Conservation (phyloP, 64 coral and sea anemone genomes). For the Porites australiensis region DNA sequence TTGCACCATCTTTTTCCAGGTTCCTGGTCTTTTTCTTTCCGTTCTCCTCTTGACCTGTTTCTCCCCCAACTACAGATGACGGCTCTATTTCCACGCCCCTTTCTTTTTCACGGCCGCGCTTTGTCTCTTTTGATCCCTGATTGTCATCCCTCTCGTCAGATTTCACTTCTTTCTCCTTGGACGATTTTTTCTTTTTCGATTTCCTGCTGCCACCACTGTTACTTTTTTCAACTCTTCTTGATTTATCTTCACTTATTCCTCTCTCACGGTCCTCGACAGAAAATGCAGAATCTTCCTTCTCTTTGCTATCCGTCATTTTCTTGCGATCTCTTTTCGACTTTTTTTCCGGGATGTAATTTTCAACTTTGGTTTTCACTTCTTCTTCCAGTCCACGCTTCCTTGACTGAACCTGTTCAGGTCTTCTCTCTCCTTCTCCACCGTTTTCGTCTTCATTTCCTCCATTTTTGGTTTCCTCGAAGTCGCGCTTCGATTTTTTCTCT, state of each 20-base stretch:
- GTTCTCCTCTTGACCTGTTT: not conserved
- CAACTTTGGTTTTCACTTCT: not conserved
- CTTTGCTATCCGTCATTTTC: not conserved
- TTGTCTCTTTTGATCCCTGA: not conserved
- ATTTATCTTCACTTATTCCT: not conserved
- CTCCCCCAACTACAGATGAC: not conserved
- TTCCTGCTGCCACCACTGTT: not conserved
- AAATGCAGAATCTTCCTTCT: not conserved
- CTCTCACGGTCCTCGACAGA: not conserved
- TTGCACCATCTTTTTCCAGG: not conserved
- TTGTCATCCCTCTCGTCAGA: not conserved
- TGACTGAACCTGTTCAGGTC: not conserved
- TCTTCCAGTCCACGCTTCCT: not conserved
- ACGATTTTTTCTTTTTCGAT: not conserved
- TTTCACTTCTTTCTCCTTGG: not conserved
- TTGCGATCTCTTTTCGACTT: not conserved
- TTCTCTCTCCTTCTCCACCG: not conserved
- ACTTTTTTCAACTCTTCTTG: not conserved
- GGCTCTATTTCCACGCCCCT: too few relatives aligned
- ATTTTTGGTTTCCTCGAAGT: not conserved
- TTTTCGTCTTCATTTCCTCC: not conserved
- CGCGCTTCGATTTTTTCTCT: constrained; percentile 3
- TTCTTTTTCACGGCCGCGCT: constrained; percentile 2
- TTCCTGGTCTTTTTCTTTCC: not conserved
- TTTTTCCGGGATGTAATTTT: not conserved